A percentile compares a stretch with the other conserved stretches of the same genome.
These are phyloP conservation scores for Epicampocera succincta DNA, from an alignment of 2,888 invertebrate genomes.

Conservation along the genomic window DNA sequence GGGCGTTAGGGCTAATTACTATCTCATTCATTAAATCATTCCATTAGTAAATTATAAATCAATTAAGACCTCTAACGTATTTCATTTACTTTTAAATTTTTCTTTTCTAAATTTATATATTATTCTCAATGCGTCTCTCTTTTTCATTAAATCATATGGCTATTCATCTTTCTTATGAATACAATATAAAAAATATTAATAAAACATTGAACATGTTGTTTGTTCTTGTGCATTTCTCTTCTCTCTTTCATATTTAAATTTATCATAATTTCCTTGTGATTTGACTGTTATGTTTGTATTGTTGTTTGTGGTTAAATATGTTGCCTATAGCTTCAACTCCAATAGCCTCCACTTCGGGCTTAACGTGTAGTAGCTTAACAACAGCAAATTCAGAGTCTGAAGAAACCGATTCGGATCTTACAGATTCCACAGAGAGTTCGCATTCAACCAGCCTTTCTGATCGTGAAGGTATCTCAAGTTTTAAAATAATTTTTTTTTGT, in stretches of 20 bases:
- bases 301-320: constrained; percentile 49
- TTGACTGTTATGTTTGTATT: constrained; percentile 29
- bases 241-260: constrained; percentile 9
- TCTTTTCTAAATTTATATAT: constrained; percentile 27
- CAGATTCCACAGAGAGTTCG: constrained; percentile 82
- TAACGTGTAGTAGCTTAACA: constrained; percentile 65
- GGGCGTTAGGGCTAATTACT: constrained; percentile 75
- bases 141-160: constrained; percentile 55
- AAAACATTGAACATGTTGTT: constrained; percentile 28
- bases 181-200: constrained; percentile 38
- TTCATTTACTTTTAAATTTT: constrained; percentile 29
- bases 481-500: constrained; percentile 46
- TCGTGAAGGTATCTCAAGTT: constrained; percentile 74
- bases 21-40: constrained; percentile 65
- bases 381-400: constrained; percentile 79
- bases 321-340: constrained; percentile 54
- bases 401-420: constrained; percentile 83
- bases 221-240: constrained; percentile 14
- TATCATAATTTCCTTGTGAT: constrained; percentile 1
- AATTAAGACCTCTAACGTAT: constrained; percentile 20
- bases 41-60: constrained; percentile 49
- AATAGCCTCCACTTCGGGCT: constrained; percentile 54
- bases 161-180: not conserved
- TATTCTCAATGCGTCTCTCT: constrained; percentile 67
- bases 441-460: constrained; percentile 81